Base-by-base conservation (phyloP, 2,888 invertebrate genomes). In the Eupithecia insigniata region DNA sequence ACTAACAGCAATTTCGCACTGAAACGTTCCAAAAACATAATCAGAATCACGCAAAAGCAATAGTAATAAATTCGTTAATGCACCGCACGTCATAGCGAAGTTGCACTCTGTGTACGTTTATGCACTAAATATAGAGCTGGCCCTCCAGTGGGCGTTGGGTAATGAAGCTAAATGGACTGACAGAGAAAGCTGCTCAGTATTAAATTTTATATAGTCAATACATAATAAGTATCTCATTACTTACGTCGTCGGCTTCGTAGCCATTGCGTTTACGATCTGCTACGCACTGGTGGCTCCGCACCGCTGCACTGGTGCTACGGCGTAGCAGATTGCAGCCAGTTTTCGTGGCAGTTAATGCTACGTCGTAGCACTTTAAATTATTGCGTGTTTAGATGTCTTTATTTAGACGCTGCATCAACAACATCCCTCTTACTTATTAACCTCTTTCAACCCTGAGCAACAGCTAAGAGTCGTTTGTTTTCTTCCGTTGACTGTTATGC, bases 11-110 rank as follows among this genome's bases (percentile, higher is more conserved):
- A 30, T 60, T 60, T 55, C 14, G 18, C 60, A 30, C 60, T 30
- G 60, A 14, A 28, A 60, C 30, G 60, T 18, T 60, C 60, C 73
- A 60, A 73, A 75, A 74, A 73, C 70, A 76, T 76, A 76, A 74
- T 73, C 75, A 67, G 30, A 62, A 73, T 71, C 75, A 70, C 75
- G 70, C 72, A 73, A 67, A 71, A 72, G 73, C 75, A 70, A 75
- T 75, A 12, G 64, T 68, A 67, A 74, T 78, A 76, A 76, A 78
- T 78, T 70, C 34, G 62, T 61, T 74, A 74, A 74, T 69, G 55
- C 71, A 66, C 68, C 68, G 60, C 73, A 68, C 55, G 71, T 71
- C 74, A 74, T 71, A 74, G 51, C 74, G 66, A 74, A 71, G 68
- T 74, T 71, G 74, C 71, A 74, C 71, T 66, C 68, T 73, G 68